Percentiles rank a stretch among this genome's conserved stretches.
Evolutionary conservation across 2,113 vertebrate genomes (phyloP).

Genomic region (Thryonomys swinderianus): DNA sequence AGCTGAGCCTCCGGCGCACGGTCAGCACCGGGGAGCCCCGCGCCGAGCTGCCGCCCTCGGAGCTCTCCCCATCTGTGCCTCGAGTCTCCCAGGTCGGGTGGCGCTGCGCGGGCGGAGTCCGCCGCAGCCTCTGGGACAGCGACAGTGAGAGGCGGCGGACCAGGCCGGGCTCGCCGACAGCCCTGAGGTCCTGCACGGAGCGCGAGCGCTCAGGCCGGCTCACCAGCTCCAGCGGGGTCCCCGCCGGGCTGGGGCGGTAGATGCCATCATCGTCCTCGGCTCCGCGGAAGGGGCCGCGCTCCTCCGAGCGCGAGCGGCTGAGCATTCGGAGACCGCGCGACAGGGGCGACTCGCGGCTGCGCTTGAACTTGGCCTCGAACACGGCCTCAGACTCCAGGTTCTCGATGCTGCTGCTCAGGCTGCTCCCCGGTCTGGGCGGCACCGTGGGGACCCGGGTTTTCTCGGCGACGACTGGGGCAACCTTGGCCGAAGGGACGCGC

Average conservation of each 20-base stretch:
- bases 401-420: conserved; percentile 84
- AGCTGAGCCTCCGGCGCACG: conserved; percentile 95
- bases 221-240: conserved; percentile 93
- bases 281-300: conserved; percentile 85
- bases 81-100: conserved; percentile 85
- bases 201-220: conserved; percentile 91
- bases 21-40: conserved; percentile 91
- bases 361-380: conserved; percentile 97
- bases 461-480: background rate
- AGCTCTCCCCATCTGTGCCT: conserved; percentile 86
- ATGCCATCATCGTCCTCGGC: conserved; percentile 90
- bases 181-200: conserved; percentile 95
- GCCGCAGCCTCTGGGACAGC: conserved; percentile 90
- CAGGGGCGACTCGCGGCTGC: conserved; percentile 92
- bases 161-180: conserved; percentile 93
- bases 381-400: conserved; percentile 96
- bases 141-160: conserved; percentile 91
- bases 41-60: conserved; percentile 80
- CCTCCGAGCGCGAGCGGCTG: conserved; percentile 92
- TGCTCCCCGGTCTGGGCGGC: conserved; percentile 74
- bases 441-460: conserved; percentile 49
- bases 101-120: conserved; percentile 90
- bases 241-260: conserved; percentile 93
- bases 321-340: conserved; percentile 93
- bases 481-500: background rate